Evolutionary conservation across 2,797 vertebrate species (phyloP), one percentile per base, ranked within the genome.

Genomic region (Valencia hispanica): DNA sequence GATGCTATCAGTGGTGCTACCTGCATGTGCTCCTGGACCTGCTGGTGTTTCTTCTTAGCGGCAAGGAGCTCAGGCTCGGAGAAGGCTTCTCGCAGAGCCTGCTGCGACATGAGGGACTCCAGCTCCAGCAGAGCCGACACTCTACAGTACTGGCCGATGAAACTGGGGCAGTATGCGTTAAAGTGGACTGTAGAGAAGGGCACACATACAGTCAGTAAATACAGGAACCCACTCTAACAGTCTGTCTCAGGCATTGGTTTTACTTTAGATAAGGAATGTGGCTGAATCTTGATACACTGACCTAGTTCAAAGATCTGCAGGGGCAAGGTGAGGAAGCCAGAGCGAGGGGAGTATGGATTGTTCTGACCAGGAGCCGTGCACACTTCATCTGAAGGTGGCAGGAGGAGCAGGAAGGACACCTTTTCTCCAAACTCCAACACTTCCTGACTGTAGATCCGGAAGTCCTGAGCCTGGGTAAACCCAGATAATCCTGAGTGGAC

Each of bases 221-320:
- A 66, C 55, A 75, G 68, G 68, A 50, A 70, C 5, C 25, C 34
- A 47, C 17, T 10, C 47, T 5, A 74, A 51, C 51, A 34, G 3
- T 5, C 43, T 36, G 7, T 18, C 30, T 5, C 59, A 22, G 30
- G 17, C 14, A 17, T 17, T 32, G 27, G 59, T 34, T 63, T 63
- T 8, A 22, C 59, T 36, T 65, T 12, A 47, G 15, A 39, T 36
- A 36, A 65, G 15, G 75, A 70, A 72, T 55, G 12, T 39, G 72
- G 12, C n/a, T 47, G 36, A 51, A 70, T 27, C 48, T n/a, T 8
- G 34, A 63, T 32, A 8, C 45, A 85, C 96, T 94, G 81, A 97
- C 97, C 96, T 53, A 98, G 92, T 91, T 98, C 97, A 3, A 98
- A 98, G 91, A 97, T 96, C 93, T 98, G 97, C 81, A 98, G 95